Evolutionary conservation across 2,888 invertebrate genomes (phyloP).

Genomic region (Lissonota sp.): DNA sequence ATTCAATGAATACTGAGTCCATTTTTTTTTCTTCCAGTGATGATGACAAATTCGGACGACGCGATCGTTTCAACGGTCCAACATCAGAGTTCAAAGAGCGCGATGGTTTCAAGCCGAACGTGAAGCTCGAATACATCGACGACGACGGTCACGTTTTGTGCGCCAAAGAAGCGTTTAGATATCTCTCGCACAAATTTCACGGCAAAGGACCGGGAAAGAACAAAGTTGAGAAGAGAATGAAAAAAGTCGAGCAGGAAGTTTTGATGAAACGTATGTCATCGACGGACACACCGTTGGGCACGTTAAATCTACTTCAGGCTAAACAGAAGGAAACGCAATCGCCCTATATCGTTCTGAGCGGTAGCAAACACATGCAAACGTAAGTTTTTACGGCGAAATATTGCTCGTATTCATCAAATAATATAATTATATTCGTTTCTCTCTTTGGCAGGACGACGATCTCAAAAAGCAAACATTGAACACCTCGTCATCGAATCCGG

Average conservation of each 20-base stretch:
- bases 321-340: constrained; percentile 98
- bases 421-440: background rate
- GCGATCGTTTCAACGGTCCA: constrained; percentile 93
- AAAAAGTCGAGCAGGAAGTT: constrained; percentile 97
- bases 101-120: constrained; percentile 94
- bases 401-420: no score
- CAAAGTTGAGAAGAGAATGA: constrained; percentile 98
- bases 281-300: constrained; percentile 98
- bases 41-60: constrained; percentile 91
- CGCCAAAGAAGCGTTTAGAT: constrained; percentile 98
- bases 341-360: constrained; percentile 96
- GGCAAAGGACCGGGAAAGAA: constrained; percentile 99
- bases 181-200: constrained; percentile 99
- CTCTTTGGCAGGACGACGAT: constrained; percentile 1
- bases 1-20: background rate
- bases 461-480: constrained; percentile 2
- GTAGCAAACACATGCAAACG: constrained; percentile 90
- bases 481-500: no score
- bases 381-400: no score
- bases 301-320: constrained; percentile 96
- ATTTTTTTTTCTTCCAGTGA: constrained; percentile 85
- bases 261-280: constrained; percentile 99
- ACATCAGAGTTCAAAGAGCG: constrained; percentile 97
- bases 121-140: constrained; percentile 98
- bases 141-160: constrained; percentile 96